Evolutionary conservation across 2,113 vertebrate genomes (phyloP).

Genomic region (Theristicus caerulescens): DNA sequence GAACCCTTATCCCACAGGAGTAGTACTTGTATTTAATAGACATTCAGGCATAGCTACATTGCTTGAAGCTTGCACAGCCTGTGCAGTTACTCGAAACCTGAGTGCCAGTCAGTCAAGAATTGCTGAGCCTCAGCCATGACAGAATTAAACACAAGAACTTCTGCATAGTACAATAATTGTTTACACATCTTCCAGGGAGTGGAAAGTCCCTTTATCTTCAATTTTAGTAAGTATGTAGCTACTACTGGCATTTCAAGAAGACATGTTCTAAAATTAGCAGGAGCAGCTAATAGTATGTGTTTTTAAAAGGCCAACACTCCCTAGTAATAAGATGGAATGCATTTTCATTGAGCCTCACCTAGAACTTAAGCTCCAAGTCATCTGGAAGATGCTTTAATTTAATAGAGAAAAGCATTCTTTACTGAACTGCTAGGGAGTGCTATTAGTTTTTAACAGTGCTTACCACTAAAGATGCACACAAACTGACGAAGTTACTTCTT

Average conservation of each 20-base stretch:
- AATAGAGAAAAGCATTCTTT: neutral
- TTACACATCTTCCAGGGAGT: neutral
- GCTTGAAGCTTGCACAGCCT: neutral
- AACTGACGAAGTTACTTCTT: neutral
- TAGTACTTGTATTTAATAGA: neutral
- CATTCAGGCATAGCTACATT: neutral
- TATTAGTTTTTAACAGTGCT: neutral
- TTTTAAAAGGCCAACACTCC: neutral
- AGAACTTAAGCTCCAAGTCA: neutral
- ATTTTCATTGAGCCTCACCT: neutral
- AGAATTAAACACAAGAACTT: neutral
- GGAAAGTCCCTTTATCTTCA: neutral
- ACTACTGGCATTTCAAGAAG: neutral
- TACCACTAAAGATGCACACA: neutral
- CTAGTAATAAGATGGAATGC: neutral
- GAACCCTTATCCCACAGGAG: neutral
- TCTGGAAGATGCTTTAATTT: neutral
- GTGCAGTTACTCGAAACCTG: neutral
- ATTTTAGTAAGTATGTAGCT: neutral
- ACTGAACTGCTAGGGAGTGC: neutral
- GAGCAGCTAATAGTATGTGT: neutral
- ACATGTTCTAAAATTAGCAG: neutral
- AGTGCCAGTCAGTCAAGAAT: neutral
- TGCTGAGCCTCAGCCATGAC: neutral
- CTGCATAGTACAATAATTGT: too few relatives aligned